Percentiles rank a stretch among this genome's conserved stretches.
Conservation (phyloP, 2,113 vertebrate species). For the Passer montanus region DNA sequence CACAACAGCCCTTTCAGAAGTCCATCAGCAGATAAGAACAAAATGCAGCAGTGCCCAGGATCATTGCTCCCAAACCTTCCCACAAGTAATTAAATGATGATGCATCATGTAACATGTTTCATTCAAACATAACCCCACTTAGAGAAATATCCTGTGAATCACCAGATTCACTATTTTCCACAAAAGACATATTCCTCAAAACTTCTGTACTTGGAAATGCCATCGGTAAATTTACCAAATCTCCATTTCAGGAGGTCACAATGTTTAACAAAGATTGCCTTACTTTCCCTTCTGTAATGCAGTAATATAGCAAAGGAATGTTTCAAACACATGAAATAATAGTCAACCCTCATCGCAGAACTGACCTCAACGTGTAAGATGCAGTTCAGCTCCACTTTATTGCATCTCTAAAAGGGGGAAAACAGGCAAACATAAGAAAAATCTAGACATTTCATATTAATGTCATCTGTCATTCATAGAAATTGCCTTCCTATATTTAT, state of each 20-base stretch:
- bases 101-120: background rate
- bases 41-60: background rate
- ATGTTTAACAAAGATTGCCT: background rate
- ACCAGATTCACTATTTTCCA: background rate
- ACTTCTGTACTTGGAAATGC: background rate
- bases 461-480: background rate
- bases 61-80: background rate
- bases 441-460: background rate
- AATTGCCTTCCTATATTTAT: background rate
- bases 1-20: background rate
- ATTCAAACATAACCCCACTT: background rate
- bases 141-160: background rate
- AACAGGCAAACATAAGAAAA: background rate
- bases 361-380: background rate
- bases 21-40: background rate
- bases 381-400: background rate
- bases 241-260: background rate
- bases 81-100: background rate
- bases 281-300: background rate
- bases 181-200: background rate
- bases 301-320: background rate
- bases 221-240: background rate
- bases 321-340: background rate
- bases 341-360: accelerated
- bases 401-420: background rate